phyloP scores from a whole-genome alignment of 2,888 invertebrate genomes.

The Nephrotoma guestfalica region DNA sequence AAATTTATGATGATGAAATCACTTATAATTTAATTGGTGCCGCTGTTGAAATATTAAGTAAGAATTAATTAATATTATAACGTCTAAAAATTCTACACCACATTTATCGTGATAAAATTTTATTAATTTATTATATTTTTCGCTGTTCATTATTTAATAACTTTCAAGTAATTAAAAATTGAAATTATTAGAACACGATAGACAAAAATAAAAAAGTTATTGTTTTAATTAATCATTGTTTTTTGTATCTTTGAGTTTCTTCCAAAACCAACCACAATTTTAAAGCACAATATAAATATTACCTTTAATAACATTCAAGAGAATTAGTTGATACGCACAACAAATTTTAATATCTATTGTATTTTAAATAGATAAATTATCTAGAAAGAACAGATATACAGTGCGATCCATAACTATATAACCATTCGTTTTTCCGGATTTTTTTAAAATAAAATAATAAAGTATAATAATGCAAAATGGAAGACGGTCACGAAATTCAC shows the following conservation, averaged over 20 bases:
- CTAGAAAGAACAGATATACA: too few relatives aligned
- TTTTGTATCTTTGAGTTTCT: neutral
- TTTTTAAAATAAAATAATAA: too few relatives aligned
- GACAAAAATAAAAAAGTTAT: neutral
- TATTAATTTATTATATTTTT: neutral
- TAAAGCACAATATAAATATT: neutral
- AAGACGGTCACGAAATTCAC: too few relatives aligned
- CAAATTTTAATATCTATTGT: neutral
- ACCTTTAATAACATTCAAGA: neutral
- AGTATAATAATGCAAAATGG: too few relatives aligned
- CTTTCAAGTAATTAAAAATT: neutral
- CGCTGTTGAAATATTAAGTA: constrained; percentile 81
- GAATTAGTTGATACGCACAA: neutral
- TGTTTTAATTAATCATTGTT: neutral
- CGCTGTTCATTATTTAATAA: neutral
- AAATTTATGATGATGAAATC: constrained; percentile 90
- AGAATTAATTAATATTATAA: constrained; percentile 27
- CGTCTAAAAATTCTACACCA: neutral
- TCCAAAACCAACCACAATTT: neutral
- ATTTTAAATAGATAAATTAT: neutral
- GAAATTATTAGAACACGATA: neutral
- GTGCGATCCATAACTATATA: too few relatives aligned
- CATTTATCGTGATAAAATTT: neutral
- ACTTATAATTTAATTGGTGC: constrained; percentile 88
- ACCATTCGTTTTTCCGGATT: too few relatives aligned